phyloP scores from a whole-genome alignment of 2,888 invertebrate species.

The Thymelicus lineola region DNA sequence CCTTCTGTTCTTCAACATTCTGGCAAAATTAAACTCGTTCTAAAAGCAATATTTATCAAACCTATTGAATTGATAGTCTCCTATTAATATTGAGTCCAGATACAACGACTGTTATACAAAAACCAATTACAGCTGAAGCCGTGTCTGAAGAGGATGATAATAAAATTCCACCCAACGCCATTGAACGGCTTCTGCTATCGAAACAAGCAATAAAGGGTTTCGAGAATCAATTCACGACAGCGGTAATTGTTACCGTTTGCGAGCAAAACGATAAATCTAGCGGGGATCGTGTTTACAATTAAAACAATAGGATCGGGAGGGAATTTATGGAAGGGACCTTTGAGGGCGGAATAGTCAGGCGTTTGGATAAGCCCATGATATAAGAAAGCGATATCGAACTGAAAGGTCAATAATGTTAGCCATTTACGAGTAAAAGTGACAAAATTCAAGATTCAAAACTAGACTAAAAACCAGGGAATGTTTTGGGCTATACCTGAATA shows the following conservation, averaged over 20 bases:
- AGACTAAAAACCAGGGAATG: not conserved
- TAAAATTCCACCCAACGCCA: slow-evolving; percentile 40
- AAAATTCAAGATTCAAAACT: not conserved
- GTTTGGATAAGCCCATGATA: slow-evolving; percentile 22
- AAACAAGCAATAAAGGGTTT: slow-evolving; percentile 47
- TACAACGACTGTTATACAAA: slow-evolving; percentile 36
- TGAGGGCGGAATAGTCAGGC: slow-evolving; percentile 22
- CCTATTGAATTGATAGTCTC: slow-evolving; percentile 29
- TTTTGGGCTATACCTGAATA: not conserved
- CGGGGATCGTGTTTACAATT: slow-evolving; percentile 45
- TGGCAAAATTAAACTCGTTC: slow-evolving; percentile 28
- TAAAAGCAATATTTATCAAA: slow-evolving; percentile 11
- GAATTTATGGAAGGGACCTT: slow-evolving; percentile 37
- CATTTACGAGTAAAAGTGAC: no score
- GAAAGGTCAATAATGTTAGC: not conserved
- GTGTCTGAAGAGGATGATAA: slow-evolving; percentile 43
- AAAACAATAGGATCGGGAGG: slow-evolving; percentile 47
- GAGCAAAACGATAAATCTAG: slow-evolving; percentile 48
- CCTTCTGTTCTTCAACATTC: not conserved
- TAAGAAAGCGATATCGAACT: not conserved
- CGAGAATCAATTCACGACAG: slow-evolving; percentile 47
- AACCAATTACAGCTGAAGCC: slow-evolving; percentile 42
- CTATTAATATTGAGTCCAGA: slow-evolving; percentile 27
- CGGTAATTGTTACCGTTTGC: slow-evolving; percentile 49
- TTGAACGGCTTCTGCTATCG: slow-evolving; percentile 35